Conservation (phyloP, 2,888 invertebrate genomes). For the Ophion ventricosus region DNA sequence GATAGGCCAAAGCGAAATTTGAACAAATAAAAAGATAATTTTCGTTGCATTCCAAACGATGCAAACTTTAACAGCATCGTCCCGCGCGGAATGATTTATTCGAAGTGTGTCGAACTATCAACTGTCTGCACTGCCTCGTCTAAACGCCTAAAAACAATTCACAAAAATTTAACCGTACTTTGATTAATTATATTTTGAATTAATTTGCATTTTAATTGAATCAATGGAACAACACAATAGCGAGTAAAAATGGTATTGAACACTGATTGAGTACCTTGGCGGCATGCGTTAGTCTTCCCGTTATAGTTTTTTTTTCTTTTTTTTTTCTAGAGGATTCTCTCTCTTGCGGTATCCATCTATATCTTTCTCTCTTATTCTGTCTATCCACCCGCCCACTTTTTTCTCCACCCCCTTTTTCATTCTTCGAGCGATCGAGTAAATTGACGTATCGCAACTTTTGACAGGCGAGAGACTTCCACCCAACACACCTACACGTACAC, state of each 20-base stretch:
- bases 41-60: no score
- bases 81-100: no score
- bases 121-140: constrained; percentile 41
- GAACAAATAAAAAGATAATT: no score
- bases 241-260: constrained; percentile 34
- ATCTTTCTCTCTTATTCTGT: constrained; percentile 14
- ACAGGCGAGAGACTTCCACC: constrained; percentile 54
- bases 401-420: constrained; percentile 1
- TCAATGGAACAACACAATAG: not conserved
- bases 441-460: constrained; percentile 48
- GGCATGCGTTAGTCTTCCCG: constrained; percentile 78
- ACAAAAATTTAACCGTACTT: constrained; percentile 11
- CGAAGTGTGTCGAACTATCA: constrained; percentile 47
- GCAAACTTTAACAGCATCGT: no score
- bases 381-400: constrained; percentile 14
- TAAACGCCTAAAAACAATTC: constrained; percentile 10
- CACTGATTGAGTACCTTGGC: constrained; percentile 75
- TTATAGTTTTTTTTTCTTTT: constrained; percentile 60
- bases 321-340: constrained; percentile 56
- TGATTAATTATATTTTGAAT: constrained; percentile 2
- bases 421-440: constrained; percentile 60
- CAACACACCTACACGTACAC: constrained; percentile 12
- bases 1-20: no score
- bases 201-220: constrained; percentile 1
- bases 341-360: constrained; percentile 34